A percentile compares a stretch with the other conserved stretches of the same genome.
Evolutionary conservation across 1,140 invertebrate species (phyloP).

Genomic region (Chlorops oryzae): DNA sequence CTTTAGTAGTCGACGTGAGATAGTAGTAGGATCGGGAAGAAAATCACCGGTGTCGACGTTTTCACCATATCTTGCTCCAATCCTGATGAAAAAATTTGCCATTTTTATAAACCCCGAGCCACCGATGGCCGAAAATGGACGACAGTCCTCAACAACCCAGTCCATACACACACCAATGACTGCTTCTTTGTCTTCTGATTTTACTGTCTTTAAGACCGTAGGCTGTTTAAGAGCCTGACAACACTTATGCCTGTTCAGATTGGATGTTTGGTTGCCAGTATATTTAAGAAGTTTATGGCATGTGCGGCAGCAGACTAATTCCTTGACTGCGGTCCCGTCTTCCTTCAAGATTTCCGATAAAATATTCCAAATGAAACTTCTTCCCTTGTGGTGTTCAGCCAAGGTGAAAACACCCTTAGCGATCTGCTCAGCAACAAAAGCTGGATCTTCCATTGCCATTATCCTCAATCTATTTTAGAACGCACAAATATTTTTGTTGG

Average conservation of each 20-base stretch:
- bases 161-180: neutral
- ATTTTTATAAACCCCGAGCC: slow-evolving; percentile 4
- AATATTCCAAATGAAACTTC: slow-evolving; percentile 3
- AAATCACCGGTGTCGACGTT: slow-evolving; percentile 15
- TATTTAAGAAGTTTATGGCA: slow-evolving; percentile 4
- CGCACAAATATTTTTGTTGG: too few relatives aligned
- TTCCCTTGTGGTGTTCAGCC: neutral
- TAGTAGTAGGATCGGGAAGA: slow-evolving; percentile 13
- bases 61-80: slow-evolving; percentile 17
- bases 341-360: slow-evolving; percentile 2
- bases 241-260: slow-evolving; percentile 1
- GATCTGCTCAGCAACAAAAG: too few relatives aligned
- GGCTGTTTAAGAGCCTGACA: too few relatives aligned
- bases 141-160: neutral
- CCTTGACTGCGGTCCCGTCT: neutral
- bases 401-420: too few relatives aligned
- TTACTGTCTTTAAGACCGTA: neutral
- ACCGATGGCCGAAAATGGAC: neutral
- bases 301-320: neutral
- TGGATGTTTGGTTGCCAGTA: slow-evolving; percentile 1
- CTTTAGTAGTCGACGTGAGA: slow-evolving; percentile 10
- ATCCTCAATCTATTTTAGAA: too few relatives aligned
- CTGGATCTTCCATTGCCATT: too few relatives aligned
- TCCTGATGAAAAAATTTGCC: slow-evolving; percentile 15
- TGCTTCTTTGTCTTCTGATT: neutral